A percentile compares a stretch with the other conserved stretches of the same genome.
Evolutionary conservation across 2,797 vertebrate genomes (phyloP).

Genomic region (Notolepis coatsorum): DNA sequence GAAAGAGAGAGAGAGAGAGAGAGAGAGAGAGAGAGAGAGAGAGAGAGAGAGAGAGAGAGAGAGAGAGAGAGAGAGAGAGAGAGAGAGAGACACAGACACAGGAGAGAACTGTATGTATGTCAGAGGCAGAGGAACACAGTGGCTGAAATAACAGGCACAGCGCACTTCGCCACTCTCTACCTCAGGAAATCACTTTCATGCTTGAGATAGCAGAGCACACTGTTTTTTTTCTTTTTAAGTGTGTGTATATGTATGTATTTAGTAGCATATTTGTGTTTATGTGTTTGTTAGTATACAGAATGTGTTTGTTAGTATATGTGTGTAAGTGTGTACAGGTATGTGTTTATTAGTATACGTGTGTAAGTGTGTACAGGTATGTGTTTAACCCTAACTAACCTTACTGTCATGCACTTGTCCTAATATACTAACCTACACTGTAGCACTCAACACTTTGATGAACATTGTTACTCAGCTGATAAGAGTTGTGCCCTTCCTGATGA

Average conservation of each 20-base stretch:
- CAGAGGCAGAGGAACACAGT: constrained; percentile 38
- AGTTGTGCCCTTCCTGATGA: too few relatives aligned
- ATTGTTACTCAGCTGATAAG: too few relatives aligned
- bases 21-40: constrained; percentile 26
- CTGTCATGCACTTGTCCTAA: too few relatives aligned
- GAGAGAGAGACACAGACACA: constrained; percentile 26
- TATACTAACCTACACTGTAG: too few relatives aligned
- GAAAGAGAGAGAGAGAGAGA: constrained; percentile 1
- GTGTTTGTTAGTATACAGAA: constrained; percentile 19
- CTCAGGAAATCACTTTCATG: constrained; percentile 56
- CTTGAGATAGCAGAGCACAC: constrained; percentile 13
- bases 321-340: constrained; percentile 13
- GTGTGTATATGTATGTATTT: constrained; percentile 19
- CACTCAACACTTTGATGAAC: too few relatives aligned
- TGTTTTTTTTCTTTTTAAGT: too few relatives aligned
- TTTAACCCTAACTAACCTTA: too few relatives aligned
- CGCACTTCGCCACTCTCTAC: constrained; percentile 45
- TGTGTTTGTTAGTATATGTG: constrained; percentile 20
- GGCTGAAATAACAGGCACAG: constrained; percentile 60
- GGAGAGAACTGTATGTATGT: constrained; percentile 49
- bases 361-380: constrained; percentile 14
- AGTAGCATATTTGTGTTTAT: constrained; percentile 21
- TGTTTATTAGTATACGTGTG: constrained; percentile 14
- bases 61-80: not conserved
- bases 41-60: constrained; percentile 17